Evolutionary conservation across 1,140 invertebrate species (phyloP).

Genomic region (Ips typographus): DNA sequence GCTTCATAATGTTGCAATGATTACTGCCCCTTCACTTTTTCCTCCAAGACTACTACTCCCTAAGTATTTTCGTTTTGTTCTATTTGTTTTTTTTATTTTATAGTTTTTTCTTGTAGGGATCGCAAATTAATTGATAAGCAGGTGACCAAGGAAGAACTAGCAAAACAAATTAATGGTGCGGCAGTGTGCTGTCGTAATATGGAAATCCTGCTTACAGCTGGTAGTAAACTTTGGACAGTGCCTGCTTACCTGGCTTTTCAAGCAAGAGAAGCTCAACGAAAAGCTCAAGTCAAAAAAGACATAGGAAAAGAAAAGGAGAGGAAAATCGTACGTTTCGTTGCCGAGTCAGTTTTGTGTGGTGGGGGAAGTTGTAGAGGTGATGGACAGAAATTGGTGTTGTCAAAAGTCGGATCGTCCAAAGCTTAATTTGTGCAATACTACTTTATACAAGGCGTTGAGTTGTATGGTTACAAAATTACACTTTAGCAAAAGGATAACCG

Average conservation of each 20-base stretch:
- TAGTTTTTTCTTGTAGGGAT: conserved; percentile 35
- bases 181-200: conserved; percentile 48
- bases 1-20: conserved; percentile 88
- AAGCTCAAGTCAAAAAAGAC: conserved; percentile 46
- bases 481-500: too few species aligned
- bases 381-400: conserved; percentile 28
- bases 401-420: conserved; percentile 28
- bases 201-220: conserved; percentile 45
- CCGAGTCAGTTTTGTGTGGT: conserved; percentile 39
- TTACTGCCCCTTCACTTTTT: conserved; percentile 89
- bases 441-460: background rate
- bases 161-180: conserved; percentile 47
- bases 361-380: conserved; percentile 38
- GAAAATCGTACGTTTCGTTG: conserved; percentile 46
- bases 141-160: conserved; percentile 45
- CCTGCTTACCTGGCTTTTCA: conserved; percentile 70
- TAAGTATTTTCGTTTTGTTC: conserved; percentile 37
- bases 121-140: conserved; percentile 39
- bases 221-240: conserved; percentile 75
- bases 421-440: conserved; percentile 3
- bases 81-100: conserved; percentile 2
- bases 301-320: conserved; percentile 44
- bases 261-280: conserved; percentile 56
- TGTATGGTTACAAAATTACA: too few species aligned
- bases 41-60: conserved; percentile 64